phyloP scores from a whole-genome alignment of 2,888 invertebrate genomes.

The Meiosimyza platycephala region DNA sequence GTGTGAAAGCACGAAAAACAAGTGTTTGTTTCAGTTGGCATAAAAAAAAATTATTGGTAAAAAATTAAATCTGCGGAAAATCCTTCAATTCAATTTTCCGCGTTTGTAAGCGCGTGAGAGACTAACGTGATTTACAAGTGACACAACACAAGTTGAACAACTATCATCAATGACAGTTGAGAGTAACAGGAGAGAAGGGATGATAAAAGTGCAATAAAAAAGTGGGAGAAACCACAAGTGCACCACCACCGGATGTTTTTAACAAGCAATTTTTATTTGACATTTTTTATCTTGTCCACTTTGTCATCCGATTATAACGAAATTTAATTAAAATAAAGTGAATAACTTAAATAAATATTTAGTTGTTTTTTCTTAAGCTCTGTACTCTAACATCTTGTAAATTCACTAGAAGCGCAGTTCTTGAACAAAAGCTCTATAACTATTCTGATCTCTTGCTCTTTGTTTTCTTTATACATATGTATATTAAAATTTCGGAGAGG shows the following conservation, averaged over 20 bases:
- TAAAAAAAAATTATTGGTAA: conserved; percentile 55
- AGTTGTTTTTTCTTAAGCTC: too few relatives aligned
- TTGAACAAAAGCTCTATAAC: too few relatives aligned
- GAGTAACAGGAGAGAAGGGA: neutral
- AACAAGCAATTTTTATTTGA: neutral
- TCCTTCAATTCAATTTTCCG: conserved; percentile 68
- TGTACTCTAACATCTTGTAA: too few relatives aligned
- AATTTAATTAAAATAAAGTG: too few relatives aligned
- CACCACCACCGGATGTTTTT: conserved; percentile 11
- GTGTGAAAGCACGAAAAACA: neutral
- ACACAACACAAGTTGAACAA: conserved; percentile 31
- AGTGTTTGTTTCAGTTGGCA: conserved; percentile 3
- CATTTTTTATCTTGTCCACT: conserved; percentile 32
- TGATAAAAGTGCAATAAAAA: neutral
- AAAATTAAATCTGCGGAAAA: conserved; percentile 66
- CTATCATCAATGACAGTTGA: neutral
- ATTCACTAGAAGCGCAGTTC: too few relatives aligned
- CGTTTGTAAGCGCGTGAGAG: conserved; percentile 58
- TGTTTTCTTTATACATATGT: too few relatives aligned
- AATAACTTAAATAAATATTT: too few relatives aligned
- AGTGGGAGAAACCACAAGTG: conserved; percentile 4
- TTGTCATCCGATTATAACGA: conserved; percentile 23
- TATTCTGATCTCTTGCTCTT: too few relatives aligned
- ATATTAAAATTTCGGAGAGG: too few relatives aligned
- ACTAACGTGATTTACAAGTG: conserved; percentile 52